These are phyloP conservation scores for Microcebus murinus DNA, from an alignment of 2,113 vertebrate species.

Conservation along the genomic window DNA sequence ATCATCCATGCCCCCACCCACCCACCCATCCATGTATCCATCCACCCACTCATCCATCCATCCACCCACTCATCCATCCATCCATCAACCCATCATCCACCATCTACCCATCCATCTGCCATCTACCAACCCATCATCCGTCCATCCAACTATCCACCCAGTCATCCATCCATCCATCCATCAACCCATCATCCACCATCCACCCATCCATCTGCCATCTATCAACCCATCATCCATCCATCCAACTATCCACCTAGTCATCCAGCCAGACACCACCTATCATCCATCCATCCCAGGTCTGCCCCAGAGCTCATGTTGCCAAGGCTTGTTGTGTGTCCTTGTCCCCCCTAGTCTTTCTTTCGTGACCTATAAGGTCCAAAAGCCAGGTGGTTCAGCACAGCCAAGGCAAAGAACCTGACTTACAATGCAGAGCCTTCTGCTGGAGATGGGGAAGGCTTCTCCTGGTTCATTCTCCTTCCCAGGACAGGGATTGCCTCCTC, in stretches of 20 bases:
- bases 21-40: not conserved
- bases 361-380: not conserved
- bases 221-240: not conserved
- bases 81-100: not conserved
- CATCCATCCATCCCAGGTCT: not conserved
- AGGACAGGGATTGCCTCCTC: not conserved
- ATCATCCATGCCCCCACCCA: not conserved
- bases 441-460: not conserved
- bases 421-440: not conserved
- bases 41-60: not conserved
- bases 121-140: not conserved
- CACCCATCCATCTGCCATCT: not conserved
- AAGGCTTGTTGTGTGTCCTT: not conserved
- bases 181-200: no score
- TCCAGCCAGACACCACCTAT: no score
- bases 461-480: not conserved
- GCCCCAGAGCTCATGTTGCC: not conserved
- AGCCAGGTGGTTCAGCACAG: not conserved
- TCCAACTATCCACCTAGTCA: not conserved
- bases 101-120: no score
- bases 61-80: not conserved
- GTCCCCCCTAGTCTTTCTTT: not conserved
- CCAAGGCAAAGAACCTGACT: not conserved
- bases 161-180: not conserved
- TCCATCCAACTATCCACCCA: not conserved